A percentile compares a stretch with the other conserved stretches of the same genome.
phyloP scores from a whole-genome alignment of 2,797 vertebrate species.

The Enteromius viviparus region DNA sequence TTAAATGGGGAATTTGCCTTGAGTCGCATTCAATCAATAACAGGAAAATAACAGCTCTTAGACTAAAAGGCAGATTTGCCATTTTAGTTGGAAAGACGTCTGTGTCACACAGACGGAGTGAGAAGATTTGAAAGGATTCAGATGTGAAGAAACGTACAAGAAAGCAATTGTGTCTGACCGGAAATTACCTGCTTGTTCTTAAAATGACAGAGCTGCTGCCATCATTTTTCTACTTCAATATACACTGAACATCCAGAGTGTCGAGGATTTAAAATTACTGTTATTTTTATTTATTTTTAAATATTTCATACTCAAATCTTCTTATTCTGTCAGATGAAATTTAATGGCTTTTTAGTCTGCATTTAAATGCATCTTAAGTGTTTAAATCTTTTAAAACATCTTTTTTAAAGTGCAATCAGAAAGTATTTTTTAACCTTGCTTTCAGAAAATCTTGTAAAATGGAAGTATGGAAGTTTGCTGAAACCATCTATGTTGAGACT shows the following conservation, averaged over 20 bases:
- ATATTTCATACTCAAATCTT: not conserved
- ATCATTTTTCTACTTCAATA: not conserved
- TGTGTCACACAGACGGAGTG: constrained; percentile 47
- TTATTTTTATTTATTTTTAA: not conserved
- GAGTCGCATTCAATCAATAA: constrained; percentile 44
- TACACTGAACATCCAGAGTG: not conserved
- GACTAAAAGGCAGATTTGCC: constrained; percentile 48
- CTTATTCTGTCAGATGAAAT: not conserved
- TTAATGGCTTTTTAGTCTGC: not conserved
- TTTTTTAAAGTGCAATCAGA: not conserved
- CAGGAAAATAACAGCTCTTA: constrained; percentile 25
- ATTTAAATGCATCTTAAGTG: not conserved
- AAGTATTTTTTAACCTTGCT: not conserved
- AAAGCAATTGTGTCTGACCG: constrained; percentile 49
- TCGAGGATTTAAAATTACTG: not conserved
- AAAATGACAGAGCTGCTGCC: not conserved
- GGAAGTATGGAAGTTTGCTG: not conserved
- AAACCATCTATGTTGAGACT: not conserved
- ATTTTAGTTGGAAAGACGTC: constrained; percentile 40
- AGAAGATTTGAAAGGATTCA: constrained; percentile 61
- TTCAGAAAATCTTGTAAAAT: not conserved
- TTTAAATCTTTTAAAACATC: not conserved
- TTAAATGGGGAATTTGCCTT: constrained; percentile 40
- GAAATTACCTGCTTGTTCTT: not conserved
- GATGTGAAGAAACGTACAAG: constrained; percentile 45